phyloP scores from a whole-genome alignment of 1,140 invertebrate genomes.

The Phthorimaea operculella region DNA sequence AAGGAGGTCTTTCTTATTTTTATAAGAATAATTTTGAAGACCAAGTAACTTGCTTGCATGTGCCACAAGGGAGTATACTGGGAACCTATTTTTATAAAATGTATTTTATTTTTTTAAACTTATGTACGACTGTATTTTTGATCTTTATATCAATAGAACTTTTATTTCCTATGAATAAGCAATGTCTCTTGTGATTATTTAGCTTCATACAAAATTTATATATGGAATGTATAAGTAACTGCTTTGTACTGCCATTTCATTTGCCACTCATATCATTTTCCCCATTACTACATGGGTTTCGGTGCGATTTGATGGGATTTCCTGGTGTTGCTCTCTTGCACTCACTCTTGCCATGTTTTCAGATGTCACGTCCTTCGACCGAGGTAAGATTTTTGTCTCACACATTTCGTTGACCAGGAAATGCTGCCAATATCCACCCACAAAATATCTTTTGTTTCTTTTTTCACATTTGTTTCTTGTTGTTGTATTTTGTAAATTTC shows the following conservation, averaged over 20 bases:
- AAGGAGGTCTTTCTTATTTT: no score
- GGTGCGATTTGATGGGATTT: constrained; percentile 48
- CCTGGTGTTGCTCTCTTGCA: constrained; percentile 39
- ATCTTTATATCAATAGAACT: no score
- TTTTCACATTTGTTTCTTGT: constrained; percentile 5
- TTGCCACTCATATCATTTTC: constrained; percentile 3
- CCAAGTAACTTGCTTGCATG: no score
- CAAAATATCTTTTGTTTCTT: constrained; percentile 9
- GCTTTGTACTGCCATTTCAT: constrained; percentile 46
- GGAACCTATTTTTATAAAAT: neutral
- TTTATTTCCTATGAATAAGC: neutral
- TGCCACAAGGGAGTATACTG: neutral
- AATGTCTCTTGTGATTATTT: constrained; percentile 4
- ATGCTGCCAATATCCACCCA: constrained; percentile 43
- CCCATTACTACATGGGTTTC: neutral
- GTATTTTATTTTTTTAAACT: neutral
- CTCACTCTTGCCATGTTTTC: constrained; percentile 53
- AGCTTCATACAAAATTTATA: neutral
- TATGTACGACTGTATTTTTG: neutral
- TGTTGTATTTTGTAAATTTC: neutral
- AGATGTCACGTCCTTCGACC: constrained; percentile 51
- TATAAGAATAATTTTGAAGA: no score
- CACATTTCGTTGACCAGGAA: constrained; percentile 44
- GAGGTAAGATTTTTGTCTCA: constrained; percentile 56
- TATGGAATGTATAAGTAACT: constrained; percentile 40